Base-by-base conservation (phyloP, 2,888 invertebrate genomes). In the Xanthorhoe designata region DNA sequence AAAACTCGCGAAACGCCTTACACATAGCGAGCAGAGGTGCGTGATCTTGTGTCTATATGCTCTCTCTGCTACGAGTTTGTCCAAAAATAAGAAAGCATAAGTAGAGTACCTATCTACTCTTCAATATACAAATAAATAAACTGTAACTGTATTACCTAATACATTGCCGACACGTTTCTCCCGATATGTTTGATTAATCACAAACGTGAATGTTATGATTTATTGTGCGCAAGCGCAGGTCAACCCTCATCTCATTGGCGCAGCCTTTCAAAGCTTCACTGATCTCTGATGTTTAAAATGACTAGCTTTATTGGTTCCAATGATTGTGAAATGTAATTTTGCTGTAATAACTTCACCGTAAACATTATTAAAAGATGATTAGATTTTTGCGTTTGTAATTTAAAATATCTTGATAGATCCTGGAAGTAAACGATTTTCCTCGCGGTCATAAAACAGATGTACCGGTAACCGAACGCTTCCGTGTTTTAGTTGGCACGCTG, bases 171-270 rank as follows among this genome's bases (percentile, higher is more conserved):
- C 78, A 79, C 74, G 81, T 79, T 78, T 75, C 75, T 72, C 77
- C 75, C 74, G 71, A 72, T 77, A 75, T 77, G 77, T 88, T 88
- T 88, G 91, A 92, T 92, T 91, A 92, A 92, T 92, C 87, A 89
- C 83, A 81, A 80, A 79, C 82, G 80, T 82, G 86, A 85, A 85
- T 86, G 87, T 87, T 90, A 87, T 92, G 92, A 92, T 92, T 92
- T 90, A 92, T 91, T 57, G 87, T 75, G 78, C 73, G 71, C 76
- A 69, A 76, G 78, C 73, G 73, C 76, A 70, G 77, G 76, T 74
- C 72, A 79, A 77, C 74, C 78, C 71, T 66, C 71, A 70, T 75
- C 80, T 80, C 78, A 77, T 77, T 76, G 72, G 76, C 74, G 73
- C 75, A 74, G 75, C 75, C 77, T 77, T 68, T 66, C 66, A 62